These are phyloP conservation scores for Leptoclinus maculatus DNA, from an alignment of 2,797 vertebrate species.

Conservation along the genomic window DNA sequence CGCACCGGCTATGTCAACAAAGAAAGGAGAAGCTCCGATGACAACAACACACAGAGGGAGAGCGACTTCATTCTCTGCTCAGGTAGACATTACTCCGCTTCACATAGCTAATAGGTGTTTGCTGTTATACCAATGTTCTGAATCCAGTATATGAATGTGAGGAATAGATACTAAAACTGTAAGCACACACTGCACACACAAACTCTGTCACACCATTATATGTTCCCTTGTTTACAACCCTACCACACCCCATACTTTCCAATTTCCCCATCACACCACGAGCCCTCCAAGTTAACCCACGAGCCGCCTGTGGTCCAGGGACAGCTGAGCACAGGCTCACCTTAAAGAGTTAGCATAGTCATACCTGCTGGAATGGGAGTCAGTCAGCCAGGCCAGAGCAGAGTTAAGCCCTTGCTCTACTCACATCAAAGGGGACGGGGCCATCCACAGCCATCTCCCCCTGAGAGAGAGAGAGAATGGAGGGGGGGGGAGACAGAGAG, in stretches of 20 bases:
- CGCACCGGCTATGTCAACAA: neutral
- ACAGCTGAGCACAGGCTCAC: conserved; percentile 52
- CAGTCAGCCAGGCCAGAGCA: conserved; percentile 66
- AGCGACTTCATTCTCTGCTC: neutral
- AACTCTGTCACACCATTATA: neutral
- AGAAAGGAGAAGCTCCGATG: neutral
- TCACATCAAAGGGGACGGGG: conserved; percentile 74
- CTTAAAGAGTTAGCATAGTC: conserved; percentile 76
- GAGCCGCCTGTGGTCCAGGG: conserved; percentile 51
- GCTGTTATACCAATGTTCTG: neutral
- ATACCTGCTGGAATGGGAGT: conserved; percentile 70
- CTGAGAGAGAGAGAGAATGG: conserved; percentile 25
- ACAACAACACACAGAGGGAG: neutral
- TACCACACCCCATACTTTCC: neutral
- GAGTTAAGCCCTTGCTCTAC: conserved; percentile 68
- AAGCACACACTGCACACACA: conserved; percentile 1
- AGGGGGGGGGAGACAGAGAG: neutral
- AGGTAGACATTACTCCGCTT: neutral
- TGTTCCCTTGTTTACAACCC: conserved; percentile 32
- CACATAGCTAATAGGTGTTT: neutral
- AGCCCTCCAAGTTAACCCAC: conserved; percentile 42
- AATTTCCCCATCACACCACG: conserved; percentile 33
- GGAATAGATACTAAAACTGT: conserved; percentile 11
- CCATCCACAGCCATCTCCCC: conserved; percentile 64
- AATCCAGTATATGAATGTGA: conserved; percentile 2